Percentiles rank a stretch among this genome's conserved stretches.
phyloP scores from a whole-genome alignment of 2,888 invertebrate genomes.

The Philhelius pedissequus region DNA sequence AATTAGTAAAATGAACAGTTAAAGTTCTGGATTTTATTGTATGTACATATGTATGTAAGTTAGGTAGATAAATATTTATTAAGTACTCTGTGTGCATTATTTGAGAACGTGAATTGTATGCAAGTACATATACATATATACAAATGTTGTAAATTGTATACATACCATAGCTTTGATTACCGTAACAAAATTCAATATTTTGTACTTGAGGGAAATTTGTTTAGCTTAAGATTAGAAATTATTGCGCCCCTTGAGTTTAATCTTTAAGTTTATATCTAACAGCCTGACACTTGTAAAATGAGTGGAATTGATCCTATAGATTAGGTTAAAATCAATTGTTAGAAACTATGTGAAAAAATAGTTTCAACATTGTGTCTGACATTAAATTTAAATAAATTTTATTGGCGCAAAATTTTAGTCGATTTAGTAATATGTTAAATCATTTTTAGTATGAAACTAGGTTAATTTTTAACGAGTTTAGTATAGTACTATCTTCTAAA shows the following conservation, averaged over 20 bases:
- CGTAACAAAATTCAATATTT: not conserved
- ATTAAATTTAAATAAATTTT: no score
- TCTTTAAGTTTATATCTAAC: conserved; percentile 1
- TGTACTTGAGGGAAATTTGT: not conserved
- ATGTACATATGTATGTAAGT: no score
- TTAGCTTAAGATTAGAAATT: conserved; percentile 8
- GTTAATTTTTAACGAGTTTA: no score
- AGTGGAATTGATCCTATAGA: conserved; percentile 9
- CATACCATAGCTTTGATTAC: no score
- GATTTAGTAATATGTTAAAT: no score
- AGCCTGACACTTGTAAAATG: conserved; percentile 8
- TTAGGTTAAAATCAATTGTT: not conserved
- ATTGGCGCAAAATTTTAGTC: no score
- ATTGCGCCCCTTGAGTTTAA: conserved; percentile 32
- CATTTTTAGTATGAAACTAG: no score
- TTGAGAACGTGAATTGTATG: conserved; percentile 1
- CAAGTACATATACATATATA: not conserved
- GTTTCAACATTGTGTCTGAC: no score
- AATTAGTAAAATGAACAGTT: not conserved
- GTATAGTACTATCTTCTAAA: no score
- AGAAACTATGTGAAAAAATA: no score
- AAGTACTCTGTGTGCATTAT: conserved; percentile 19
- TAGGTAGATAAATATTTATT: not conserved
- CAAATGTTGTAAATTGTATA: not conserved
- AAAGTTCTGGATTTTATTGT: not conserved